phyloP scores from a whole-genome alignment of 2,797 vertebrate genomes.

The Etheostoma nigrum region DNA sequence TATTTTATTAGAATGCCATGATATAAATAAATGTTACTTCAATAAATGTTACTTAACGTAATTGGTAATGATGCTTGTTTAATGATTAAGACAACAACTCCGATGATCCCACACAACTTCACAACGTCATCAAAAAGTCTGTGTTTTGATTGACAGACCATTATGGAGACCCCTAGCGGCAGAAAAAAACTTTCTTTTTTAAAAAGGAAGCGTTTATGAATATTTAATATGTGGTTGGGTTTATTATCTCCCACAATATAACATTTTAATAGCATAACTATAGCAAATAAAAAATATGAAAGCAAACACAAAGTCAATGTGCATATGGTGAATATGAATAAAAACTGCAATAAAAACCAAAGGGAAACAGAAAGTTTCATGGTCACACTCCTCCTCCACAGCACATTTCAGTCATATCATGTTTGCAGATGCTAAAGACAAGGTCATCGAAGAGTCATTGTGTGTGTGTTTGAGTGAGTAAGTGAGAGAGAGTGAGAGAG shows the following conservation, averaged over 20 bases:
- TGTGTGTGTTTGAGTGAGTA: slow-evolving; percentile 30
- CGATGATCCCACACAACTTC: no score
- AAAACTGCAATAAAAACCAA: slow-evolving; percentile 8
- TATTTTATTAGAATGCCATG: no score
- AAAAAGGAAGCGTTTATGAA: neutral
- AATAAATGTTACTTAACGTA: no score
- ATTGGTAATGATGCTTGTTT: no score
- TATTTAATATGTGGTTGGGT: neutral
- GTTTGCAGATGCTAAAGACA: slow-evolving; percentile 69
- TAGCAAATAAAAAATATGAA: slow-evolving; percentile 6
- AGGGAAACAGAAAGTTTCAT: slow-evolving; percentile 45
- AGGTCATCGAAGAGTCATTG: slow-evolving; percentile 64
- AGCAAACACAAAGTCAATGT: slow-evolving; percentile 23
- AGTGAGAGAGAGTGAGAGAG: slow-evolving; percentile 15
- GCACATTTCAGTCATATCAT: slow-evolving; percentile 71
- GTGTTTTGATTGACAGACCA: no score
- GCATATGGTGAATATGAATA: slow-evolving; percentile 9
- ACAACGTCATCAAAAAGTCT: no score
- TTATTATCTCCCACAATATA: neutral
- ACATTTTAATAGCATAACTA: neutral
- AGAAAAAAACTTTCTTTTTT: no score
- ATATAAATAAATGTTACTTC: no score
- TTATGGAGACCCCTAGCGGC: no score
- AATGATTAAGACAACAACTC: no score
- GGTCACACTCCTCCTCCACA: slow-evolving; percentile 48